phyloP scores from a whole-genome alignment of 2,797 vertebrate species.

The Sebastes nivosus region DNA sequence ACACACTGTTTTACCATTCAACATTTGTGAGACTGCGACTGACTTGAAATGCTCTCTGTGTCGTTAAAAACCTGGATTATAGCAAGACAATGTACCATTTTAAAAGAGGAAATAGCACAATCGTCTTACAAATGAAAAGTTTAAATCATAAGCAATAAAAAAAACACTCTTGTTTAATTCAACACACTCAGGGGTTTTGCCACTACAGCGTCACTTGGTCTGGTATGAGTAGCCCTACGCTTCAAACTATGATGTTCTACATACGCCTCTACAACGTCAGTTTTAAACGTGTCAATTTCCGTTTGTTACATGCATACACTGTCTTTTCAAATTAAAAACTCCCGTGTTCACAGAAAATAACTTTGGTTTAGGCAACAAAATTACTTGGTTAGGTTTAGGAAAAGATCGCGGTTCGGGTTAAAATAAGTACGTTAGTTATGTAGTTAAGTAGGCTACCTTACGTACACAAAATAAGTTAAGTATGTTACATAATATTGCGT shows the following conservation, averaged over 20 bases:
- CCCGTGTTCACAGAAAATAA: not conserved
- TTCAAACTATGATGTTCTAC: not conserved
- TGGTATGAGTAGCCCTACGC: not conserved
- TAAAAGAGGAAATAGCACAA: not conserved
- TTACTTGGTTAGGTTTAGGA: not conserved
- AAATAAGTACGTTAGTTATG: not conserved
- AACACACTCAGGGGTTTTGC: not conserved
- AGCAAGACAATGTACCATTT: not conserved
- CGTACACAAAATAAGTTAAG: not conserved
- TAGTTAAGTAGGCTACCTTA: not conserved
- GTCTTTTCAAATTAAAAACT: not conserved
- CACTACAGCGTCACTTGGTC: not conserved
- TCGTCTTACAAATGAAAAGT: not conserved
- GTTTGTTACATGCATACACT: not conserved
- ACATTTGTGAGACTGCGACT: not conserved
- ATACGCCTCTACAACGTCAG: not conserved
- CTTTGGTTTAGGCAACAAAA: not conserved
- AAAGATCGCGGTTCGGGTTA: not conserved
- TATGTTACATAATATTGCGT: not conserved
- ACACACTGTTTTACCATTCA: conserved; percentile 9
- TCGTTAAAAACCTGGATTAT: not conserved
- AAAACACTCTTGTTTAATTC: not conserved
- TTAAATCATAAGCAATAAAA: not conserved
- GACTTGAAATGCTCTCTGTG: not conserved
- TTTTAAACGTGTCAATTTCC: not conserved